These are phyloP conservation scores for Aethes cnicana DNA, from an alignment of 2,888 invertebrate species.

Conservation along the genomic window DNA sequence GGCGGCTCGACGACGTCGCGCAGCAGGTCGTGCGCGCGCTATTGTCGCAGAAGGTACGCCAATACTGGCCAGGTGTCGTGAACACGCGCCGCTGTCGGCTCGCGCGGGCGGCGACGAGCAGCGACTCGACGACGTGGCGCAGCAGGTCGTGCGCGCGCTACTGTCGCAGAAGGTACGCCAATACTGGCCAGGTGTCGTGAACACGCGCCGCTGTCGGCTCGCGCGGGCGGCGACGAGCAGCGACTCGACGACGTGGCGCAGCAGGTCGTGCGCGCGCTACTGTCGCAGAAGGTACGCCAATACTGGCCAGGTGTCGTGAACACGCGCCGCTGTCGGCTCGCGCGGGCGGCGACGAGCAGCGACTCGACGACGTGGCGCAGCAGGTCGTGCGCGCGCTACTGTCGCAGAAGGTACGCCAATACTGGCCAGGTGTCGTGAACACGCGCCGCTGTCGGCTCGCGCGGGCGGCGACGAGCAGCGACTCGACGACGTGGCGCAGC, in stretches of 20 bases:
- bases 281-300: no score
- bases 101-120: background rate
- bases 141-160: background rate
- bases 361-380: background rate
- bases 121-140: background rate
- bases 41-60: no score
- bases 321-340: background rate
- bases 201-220: background rate
- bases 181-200: background rate
- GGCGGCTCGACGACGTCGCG: no score
- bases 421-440: no score
- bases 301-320: background rate
- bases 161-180: background rate
- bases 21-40: background rate
- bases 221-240: background rate
- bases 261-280: background rate
- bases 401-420: background rate
- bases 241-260: background rate
- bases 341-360: background rate
- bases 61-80: no score
- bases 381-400: background rate
- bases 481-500: constrained; percentile 91
- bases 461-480: constrained; percentile 89
- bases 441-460: constrained; percentile 76
- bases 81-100: no score